Evolutionary conservation across 2,113 vertebrate genomes (phyloP).

Genomic region (Phrynosoma platyrhinos): DNA sequence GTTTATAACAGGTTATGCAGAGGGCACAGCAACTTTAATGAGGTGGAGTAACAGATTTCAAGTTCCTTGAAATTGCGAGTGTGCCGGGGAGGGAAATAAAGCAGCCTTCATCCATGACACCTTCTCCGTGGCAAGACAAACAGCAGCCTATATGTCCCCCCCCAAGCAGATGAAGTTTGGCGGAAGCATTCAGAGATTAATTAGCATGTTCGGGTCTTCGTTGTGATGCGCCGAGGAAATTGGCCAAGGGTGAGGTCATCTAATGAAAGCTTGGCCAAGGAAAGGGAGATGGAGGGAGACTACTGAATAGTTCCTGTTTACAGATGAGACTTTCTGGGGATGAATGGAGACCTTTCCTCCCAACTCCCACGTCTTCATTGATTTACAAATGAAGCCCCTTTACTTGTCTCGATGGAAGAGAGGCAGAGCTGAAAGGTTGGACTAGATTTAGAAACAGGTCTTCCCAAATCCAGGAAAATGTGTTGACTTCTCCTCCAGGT

Average conservation of each 20-base stretch:
- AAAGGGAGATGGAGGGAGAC: slow-evolving; percentile 7
- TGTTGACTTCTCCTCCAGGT: background rate
- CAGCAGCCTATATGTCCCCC: background rate
- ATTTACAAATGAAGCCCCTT: background rate
- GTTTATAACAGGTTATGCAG: background rate
- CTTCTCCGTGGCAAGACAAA: slow-evolving; percentile 12
- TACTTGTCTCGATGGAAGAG: background rate
- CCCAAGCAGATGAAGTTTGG: slow-evolving; percentile 4
- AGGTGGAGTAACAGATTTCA: background rate
- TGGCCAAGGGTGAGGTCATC: slow-evolving; percentile 37
- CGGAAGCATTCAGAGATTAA: slow-evolving; percentile 23
- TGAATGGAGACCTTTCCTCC: background rate
- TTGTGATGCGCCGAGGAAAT: slow-evolving; percentile 45
- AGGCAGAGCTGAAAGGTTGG: background rate
- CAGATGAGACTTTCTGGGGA: background rate
- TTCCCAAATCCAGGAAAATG: background rate
- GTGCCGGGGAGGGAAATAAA: background rate
- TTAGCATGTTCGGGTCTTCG: slow-evolving; percentile 28
- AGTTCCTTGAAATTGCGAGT: background rate
- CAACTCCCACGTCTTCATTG: too few species aligned
- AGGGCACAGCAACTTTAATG: background rate
- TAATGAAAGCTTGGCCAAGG: slow-evolving; percentile 34
- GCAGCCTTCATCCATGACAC: accelerated
- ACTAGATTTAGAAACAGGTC: background rate
- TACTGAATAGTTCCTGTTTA: slow-evolving; percentile 3